Evolutionary conservation across 2,113 vertebrate genomes (phyloP).

Genomic region (Desmodus rotundus): DNA sequence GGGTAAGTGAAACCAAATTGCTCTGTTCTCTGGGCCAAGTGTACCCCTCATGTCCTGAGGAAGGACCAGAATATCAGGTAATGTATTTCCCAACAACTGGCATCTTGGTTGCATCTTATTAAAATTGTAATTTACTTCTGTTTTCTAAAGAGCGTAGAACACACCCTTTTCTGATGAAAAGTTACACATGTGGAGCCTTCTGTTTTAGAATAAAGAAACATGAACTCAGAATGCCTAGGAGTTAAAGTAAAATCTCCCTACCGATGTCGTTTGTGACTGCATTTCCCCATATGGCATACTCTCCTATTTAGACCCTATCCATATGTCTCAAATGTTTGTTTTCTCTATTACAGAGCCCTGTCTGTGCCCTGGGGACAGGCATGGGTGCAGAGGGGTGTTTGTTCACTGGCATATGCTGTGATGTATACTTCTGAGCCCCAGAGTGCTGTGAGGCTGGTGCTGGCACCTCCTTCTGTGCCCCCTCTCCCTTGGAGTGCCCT

Average conservation of each 20-base stretch:
- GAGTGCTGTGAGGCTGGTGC: background rate
- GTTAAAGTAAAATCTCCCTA: background rate
- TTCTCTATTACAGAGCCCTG: background rate
- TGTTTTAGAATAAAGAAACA: background rate
- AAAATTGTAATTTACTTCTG: background rate
- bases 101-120: background rate
- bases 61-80: background rate
- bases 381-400: background rate
- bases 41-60: background rate
- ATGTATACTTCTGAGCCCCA: background rate
- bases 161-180: background rate
- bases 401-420: background rate
- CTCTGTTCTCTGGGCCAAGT: accelerated
- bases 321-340: background rate
- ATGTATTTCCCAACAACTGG: background rate
- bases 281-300: background rate
- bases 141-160: background rate
- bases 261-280: background rate
- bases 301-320: background rate
- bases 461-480: background rate
- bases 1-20: accelerated
- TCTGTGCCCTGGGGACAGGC: background rate
- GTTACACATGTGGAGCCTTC: background rate
- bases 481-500: background rate
- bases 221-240: background rate